Evolutionary conservation across 2,797 vertebrate genomes (phyloP).

Genomic region (Silurus lanzhouensis): DNA sequence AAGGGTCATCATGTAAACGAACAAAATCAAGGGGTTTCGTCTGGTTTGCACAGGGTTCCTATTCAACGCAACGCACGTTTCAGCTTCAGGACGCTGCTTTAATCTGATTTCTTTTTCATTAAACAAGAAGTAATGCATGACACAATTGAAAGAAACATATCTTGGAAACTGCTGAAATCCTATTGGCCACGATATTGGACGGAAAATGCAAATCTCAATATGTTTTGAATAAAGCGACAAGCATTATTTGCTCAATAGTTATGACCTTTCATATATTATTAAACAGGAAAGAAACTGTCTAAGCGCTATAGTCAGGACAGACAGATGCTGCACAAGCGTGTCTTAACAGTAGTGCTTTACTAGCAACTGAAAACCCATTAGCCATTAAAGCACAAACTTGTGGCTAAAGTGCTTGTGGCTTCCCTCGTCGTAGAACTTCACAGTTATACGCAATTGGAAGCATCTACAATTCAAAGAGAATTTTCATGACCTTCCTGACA

Average conservation of each 20-base stretch:
- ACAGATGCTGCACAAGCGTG: not conserved
- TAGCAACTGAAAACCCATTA: not conserved
- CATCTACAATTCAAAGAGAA: not conserved
- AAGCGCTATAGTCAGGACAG: not conserved
- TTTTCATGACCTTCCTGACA: no score
- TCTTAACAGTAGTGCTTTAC: not conserved
- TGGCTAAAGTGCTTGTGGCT: not conserved
- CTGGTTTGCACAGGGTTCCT: not conserved
- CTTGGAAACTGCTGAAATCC: not conserved
- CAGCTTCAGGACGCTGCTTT: not conserved
- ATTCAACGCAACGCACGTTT: not conserved
- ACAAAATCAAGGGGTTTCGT: not conserved
- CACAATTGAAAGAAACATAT: not conserved
- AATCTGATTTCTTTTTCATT: not conserved
- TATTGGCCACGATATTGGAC: not conserved
- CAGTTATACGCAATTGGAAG: not conserved
- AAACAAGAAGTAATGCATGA: not conserved
- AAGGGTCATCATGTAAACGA: not conserved
- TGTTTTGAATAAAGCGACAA: slow-evolving; percentile 5
- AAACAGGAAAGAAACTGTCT: not conserved
- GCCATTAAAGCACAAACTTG: not conserved
- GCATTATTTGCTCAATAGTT: not conserved
- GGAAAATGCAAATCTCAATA: not conserved
- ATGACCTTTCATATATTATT: not conserved
- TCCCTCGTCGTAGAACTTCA: not conserved